Evolutionary conservation across 2,113 vertebrate genomes (phyloP).

Genomic region (Phylloscopus trochiloides): DNA sequence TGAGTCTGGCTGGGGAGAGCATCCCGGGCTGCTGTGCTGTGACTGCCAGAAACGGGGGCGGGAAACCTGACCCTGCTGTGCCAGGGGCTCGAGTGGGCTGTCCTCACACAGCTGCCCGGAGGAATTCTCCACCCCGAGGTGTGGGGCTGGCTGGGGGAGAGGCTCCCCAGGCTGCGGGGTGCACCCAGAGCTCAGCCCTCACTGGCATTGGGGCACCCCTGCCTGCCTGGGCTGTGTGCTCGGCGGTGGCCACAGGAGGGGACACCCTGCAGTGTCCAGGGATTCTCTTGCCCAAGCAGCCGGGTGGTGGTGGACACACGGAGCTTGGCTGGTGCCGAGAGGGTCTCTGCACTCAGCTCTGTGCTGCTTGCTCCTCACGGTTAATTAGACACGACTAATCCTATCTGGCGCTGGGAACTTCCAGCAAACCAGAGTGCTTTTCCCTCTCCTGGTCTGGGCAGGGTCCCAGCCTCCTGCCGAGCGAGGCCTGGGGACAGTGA

Average conservation of each 20-base stretch:
- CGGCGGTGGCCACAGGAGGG: rapidly evolving
- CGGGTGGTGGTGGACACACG: not conserved
- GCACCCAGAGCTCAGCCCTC: rapidly evolving
- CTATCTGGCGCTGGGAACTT: not conserved
- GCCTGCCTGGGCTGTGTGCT: no score
- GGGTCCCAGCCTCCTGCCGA: not conserved
- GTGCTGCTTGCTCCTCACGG: not conserved
- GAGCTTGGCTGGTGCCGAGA: not conserved
- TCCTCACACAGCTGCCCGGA: rapidly evolving
- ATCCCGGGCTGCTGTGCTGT: not conserved
- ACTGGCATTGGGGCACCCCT: no score
- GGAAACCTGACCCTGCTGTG: rapidly evolving
- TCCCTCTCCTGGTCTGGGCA: not conserved
- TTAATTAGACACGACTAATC: not conserved
- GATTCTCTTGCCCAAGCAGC: not conserved
- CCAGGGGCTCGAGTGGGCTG: rapidly evolving
- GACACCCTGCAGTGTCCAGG: not conserved
- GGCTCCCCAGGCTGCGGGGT: rapidly evolving
- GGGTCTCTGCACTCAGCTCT: not conserved
- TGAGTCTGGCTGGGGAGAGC: not conserved
- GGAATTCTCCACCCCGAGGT: rapidly evolving
- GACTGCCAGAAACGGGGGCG: rapidly evolving
- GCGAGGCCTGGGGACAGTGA: not conserved
- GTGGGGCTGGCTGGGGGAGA: no score
- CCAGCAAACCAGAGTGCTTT: not conserved